phyloP scores from a whole-genome alignment of 2,797 vertebrate genomes.

The Brachyrhaphis roseni region DNA sequence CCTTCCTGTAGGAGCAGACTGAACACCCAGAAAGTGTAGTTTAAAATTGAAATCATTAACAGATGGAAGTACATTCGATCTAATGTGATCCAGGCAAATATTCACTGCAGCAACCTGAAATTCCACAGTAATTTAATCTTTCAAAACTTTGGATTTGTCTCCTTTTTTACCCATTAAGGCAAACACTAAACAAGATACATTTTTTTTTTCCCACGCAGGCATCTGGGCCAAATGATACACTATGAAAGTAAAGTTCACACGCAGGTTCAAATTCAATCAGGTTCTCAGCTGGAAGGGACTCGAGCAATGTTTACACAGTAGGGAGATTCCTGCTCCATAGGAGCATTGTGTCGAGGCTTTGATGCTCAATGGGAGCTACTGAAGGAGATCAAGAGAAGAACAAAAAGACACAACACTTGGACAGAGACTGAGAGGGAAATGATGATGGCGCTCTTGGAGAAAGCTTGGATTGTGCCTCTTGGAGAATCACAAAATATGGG shows the following conservation, averaged over 20 bases:
- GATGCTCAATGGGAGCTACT: constrained; percentile 73
- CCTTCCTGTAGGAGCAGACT: constrained; percentile 11
- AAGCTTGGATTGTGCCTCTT: constrained; percentile 52
- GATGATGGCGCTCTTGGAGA: constrained; percentile 52
- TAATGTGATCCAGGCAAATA: neutral
- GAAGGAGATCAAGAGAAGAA: constrained; percentile 53
- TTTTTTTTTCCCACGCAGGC: constrained; percentile 15
- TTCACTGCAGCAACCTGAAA: neutral
- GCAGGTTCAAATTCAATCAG: constrained; percentile 68
- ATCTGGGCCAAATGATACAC: constrained; percentile 19
- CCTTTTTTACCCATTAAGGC: constrained; percentile 13
- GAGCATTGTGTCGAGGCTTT: constrained; percentile 61
- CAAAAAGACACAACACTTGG: constrained; percentile 35
- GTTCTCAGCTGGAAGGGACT: constrained; percentile 64
- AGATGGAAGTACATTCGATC: constrained; percentile 5
- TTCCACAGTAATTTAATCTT: neutral
- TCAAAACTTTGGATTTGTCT: neutral
- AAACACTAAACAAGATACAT: constrained; percentile 32
- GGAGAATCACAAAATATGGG: constrained; percentile 60
- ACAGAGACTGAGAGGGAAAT: constrained; percentile 47
- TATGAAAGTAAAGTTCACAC: constrained; percentile 57
- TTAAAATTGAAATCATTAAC: neutral
- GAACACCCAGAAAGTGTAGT: constrained; percentile 7
- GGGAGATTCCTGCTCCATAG: constrained; percentile 70
- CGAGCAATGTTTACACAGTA: constrained; percentile 62